phyloP scores from a whole-genome alignment of 2,797 vertebrate genomes.

The Sebastes nivosus region DNA sequence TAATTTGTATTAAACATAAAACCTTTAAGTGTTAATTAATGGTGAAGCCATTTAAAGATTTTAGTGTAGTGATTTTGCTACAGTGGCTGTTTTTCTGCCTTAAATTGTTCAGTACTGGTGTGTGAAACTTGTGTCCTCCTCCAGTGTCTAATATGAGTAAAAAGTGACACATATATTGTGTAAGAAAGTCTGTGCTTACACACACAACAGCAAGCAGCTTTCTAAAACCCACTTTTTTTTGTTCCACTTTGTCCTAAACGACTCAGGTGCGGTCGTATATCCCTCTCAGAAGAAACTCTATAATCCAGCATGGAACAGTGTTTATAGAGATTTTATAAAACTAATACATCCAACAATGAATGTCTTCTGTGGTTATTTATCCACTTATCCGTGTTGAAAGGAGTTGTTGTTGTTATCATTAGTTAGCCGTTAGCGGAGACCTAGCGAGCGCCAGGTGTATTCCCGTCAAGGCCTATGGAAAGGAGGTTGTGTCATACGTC shows the following conservation, averaged over 20 bases:
- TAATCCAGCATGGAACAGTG: neutral
- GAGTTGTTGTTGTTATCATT: neutral
- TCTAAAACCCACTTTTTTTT: neutral
- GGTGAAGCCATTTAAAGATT: neutral
- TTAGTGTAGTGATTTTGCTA: neutral
- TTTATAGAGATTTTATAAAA: neutral
- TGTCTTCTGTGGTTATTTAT: neutral
- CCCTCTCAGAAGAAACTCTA: neutral
- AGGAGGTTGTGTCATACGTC: no score
- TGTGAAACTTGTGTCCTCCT: neutral
- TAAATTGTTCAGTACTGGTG: neutral
- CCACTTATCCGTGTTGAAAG: neutral
- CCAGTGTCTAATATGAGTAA: neutral
- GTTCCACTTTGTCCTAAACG: no score
- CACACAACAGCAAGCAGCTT: conserved; percentile 2
- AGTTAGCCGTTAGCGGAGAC: neutral
- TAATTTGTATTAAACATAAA: neutral
- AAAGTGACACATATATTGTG: neutral
- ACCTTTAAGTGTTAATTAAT: neutral
- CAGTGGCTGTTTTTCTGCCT: neutral
- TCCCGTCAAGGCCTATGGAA: no score
- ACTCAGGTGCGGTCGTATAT: neutral
- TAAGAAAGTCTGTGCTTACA: neutral
- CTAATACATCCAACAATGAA: neutral
- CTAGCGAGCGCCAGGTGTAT: neutral